Evolutionary conservation across 2,888 invertebrate species (phyloP).

Genomic region (Malthinus seriepunctatus): DNA sequence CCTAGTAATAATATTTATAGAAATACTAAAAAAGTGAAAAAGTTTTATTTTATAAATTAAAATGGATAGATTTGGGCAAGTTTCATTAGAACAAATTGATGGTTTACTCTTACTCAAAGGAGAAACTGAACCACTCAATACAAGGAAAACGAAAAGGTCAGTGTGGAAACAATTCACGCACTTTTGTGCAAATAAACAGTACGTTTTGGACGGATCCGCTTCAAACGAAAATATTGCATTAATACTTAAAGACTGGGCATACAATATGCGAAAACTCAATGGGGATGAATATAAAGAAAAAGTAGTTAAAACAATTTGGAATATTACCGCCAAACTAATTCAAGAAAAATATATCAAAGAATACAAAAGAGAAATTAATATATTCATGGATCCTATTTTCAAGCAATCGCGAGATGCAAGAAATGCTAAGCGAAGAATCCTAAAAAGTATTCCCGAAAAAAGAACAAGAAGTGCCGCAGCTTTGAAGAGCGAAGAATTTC

Average conservation of each 20-base stretch:
- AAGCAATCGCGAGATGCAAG: not conserved
- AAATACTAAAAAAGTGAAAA: no score
- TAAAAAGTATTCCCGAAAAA: conserved; percentile 4
- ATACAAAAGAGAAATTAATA: not conserved
- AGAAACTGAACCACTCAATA: not conserved
- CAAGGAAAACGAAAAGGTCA: not conserved
- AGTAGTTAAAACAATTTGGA: conserved; percentile 9
- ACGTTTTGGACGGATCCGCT: not conserved
- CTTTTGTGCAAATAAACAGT: not conserved
- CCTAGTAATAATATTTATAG: no score
- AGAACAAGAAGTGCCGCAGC: conserved; percentile 8
- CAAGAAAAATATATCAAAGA: conserved; percentile 7
- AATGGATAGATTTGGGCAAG: no score
- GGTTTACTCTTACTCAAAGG: no score
- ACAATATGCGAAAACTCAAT: not conserved
- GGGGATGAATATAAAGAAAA: conserved; percentile 7
- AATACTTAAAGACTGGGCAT: not conserved
- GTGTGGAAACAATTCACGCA: not conserved
- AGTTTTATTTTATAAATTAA: no score
- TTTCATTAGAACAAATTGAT: no score
- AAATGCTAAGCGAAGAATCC: not conserved
- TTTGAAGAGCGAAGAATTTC: not conserved
- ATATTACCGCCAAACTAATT: conserved; percentile 6
- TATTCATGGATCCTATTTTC: not conserved
- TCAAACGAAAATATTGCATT: not conserved